Evolutionary conservation across 2,888 invertebrate species (phyloP), one percentile per base, ranked within the genome.

Genomic region (Luffia ferchaultella): DNA sequence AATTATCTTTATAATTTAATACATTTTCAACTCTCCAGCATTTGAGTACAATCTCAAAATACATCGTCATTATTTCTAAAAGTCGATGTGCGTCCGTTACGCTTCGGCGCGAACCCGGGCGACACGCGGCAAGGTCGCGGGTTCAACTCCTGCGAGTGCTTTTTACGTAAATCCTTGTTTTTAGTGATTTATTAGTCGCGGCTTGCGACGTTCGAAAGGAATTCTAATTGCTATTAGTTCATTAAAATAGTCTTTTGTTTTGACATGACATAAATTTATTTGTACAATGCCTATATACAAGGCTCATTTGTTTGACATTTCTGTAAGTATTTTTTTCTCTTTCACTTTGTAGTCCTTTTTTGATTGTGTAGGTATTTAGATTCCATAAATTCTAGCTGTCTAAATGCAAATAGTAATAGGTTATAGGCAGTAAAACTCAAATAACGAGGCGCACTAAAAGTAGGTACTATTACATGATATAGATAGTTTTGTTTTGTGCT

Each of bases 171-270:
- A 61, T 60, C 55, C 56, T 5, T 40, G 61, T 69, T 69, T 66
- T 61, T 55, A 16, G 58, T 52, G 59, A 73, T 74, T 72, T 70
- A 70, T 60, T 62, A 60, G 60, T 63, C 17, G 20, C 43, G 49
- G 30, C 5, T 43, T 49, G 41, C 16, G 16, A 43, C 63, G 60
- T 61, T 68, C 58, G 58, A 55, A 61, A 67, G 70, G 72, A 69
- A 65, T 68, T 64, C 75, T 74, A 76, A 76, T 74, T 72, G 69
- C 68, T 63, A 59, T 64, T 60, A 68, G 64, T 69, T 80, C 80
- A 77, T 83, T 82, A 83, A 82, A 74, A 80, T 80, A 70, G 62
- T 73, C 71, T 63, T 62, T 72, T 78, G 77, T 68, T 76, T 75
- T 62, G 58, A 58, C 60, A 56, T 66, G 74, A 73, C 76, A 70